These are phyloP conservation scores for Moxostoma hubbsi DNA, from an alignment of 2,797 vertebrate species.

Conservation along the genomic window DNA sequence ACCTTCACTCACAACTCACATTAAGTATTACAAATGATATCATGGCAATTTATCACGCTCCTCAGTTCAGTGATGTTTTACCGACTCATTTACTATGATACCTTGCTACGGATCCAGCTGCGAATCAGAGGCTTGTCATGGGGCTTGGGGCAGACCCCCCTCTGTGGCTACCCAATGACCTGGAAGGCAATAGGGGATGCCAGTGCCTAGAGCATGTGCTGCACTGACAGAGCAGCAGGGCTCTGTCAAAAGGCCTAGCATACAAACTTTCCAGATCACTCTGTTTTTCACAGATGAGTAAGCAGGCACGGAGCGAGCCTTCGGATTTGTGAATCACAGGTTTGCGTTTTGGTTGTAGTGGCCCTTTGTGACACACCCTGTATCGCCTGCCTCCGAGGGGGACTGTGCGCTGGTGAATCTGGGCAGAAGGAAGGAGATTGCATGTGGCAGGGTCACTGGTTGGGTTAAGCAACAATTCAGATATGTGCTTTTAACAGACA, in stretches of 20 bases:
- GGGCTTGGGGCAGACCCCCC: slow-evolving; percentile 77
- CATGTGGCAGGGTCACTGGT: slow-evolving; percentile 80
- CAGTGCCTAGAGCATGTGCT: slow-evolving; percentile 86
- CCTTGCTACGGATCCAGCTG: slow-evolving; percentile 85
- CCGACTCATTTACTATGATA: slow-evolving; percentile 88
- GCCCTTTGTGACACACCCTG: slow-evolving; percentile 69
- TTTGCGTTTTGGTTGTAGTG: slow-evolving; percentile 71
- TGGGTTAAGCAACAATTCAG: slow-evolving; percentile 84
- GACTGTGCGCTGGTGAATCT: slow-evolving; percentile 69
- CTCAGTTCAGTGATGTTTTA: slow-evolving; percentile 86
- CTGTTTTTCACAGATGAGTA: slow-evolving; percentile 88
- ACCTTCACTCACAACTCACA: slow-evolving; percentile 66
- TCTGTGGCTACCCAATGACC: slow-evolving; percentile 86
- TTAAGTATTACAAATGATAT: slow-evolving; percentile 84
- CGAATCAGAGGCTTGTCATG: slow-evolving; percentile 81
- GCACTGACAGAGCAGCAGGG: slow-evolving; percentile 87
- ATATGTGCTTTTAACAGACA: slow-evolving; percentile 74
- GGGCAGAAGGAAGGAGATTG: slow-evolving; percentile 66
- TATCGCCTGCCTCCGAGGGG: slow-evolving; percentile 70
- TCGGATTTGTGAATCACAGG: slow-evolving; percentile 73
- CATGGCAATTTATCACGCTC: slow-evolving; percentile 82
- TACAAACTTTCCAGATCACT: slow-evolving; percentile 84
- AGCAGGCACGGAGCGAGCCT: slow-evolving; percentile 73
- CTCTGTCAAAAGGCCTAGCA: slow-evolving; percentile 83
- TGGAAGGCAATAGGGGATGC: slow-evolving; percentile 84